A percentile compares a stretch with the other conserved stretches of the same genome.
Evolutionary conservation across 2,888 invertebrate species (phyloP).

Genomic region (Keiferia lycopersicella): DNA sequence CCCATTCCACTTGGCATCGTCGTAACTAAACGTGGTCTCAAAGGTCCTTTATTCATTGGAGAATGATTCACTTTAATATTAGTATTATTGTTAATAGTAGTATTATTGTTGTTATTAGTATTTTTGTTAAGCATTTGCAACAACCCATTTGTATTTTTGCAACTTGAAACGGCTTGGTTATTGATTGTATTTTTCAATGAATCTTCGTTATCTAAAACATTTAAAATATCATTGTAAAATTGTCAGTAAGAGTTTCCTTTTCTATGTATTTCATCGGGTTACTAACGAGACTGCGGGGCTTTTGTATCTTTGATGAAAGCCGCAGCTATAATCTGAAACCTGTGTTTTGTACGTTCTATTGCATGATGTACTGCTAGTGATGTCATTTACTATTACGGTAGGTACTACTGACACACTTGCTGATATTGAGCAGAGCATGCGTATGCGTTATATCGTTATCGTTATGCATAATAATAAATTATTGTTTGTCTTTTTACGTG

Average conservation of each 20-base stretch:
- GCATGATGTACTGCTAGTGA: no score
- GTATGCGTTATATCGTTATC: no score
- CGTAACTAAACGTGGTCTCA: slow-evolving; percentile 43
- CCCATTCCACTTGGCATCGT: slow-evolving; percentile 42
- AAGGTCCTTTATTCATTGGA: slow-evolving; percentile 25
- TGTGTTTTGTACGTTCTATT: no score
- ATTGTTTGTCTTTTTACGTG: no score
- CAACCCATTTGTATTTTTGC: slow-evolving; percentile 30
- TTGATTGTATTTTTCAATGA: background rate
- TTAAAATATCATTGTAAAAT: background rate
- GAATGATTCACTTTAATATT: slow-evolving; percentile 28
- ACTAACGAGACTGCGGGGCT: no score
- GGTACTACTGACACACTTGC: no score
- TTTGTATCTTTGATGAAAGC: no score
- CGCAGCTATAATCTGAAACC: no score
- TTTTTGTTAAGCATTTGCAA: background rate
- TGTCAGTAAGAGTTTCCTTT: background rate
- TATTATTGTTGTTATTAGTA: slow-evolving; percentile 49
- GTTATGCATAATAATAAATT: no score
- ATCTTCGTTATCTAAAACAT: background rate
- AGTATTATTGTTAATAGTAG: slow-evolving; percentile 43
- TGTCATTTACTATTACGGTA: no score
- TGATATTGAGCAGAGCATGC: no score
- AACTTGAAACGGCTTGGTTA: background rate
- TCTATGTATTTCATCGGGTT: no score